Evolutionary conservation across 2,797 vertebrate genomes (phyloP), one percentile per base, ranked within the genome.

Genomic region (Lemur catta): DNA sequence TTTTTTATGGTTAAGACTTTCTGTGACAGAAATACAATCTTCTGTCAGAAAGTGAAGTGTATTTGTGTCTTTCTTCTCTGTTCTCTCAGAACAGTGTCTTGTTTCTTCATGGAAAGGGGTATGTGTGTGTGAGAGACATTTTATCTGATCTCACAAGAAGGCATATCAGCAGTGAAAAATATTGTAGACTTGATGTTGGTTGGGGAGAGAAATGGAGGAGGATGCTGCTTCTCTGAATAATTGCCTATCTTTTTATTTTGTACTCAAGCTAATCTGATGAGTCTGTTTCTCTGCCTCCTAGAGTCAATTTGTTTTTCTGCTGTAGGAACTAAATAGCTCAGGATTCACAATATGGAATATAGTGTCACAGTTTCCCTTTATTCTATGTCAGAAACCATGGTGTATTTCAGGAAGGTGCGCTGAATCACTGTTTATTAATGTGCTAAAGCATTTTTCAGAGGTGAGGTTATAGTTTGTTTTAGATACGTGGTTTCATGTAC

Each of bases 371-470:
- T 80, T 87, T 33, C 38, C 18, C 8, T 41, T 30, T 30, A 13
- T 65, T 41, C 2, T 86, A 0, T 89, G 26, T 84, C 52, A 88
- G 67, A 90, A 95, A 90, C 35, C 14, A 26, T 71, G 13, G 12
- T 43, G 2, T 75, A 26, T 96, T 80, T 90, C 1, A 93, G 91
- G 76, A 90, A 81, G n/a, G 52, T 63, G 74, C 79, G 48, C 61
- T 55, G n/a, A 96, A 79, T 82, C 38, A 61, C 30, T 75, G 1
- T 84, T 95, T 67, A 72, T 65, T 85, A 65, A 93, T 81, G 38
- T 78, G 38, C 30, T 55, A 86, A 78, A 78, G 43, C 63, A 81
- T 76, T 94, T 81, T 93, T 95, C 57, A 85, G n/a, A 91, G 72
- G 24, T 85, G 33, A 94, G 69, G 20, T 88, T 93, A 2, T 82